Evolutionary conservation across 2,113 vertebrate species (phyloP).

Genomic region (Tychaedon coryphoeus): DNA sequence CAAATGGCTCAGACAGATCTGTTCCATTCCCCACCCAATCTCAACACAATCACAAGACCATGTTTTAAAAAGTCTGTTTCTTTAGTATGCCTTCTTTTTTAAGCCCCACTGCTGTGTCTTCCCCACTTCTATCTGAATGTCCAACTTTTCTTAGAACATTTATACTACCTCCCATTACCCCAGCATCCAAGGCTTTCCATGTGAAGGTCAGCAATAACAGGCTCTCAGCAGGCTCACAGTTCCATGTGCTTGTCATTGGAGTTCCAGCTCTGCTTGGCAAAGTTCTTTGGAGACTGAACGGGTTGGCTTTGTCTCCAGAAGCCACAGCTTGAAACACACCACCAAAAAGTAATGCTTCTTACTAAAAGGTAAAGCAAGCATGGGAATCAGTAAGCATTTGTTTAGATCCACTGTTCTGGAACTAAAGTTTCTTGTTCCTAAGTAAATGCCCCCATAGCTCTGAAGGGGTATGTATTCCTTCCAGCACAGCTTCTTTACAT

Average conservation of each 20-base stretch:
- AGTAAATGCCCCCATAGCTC: background rate
- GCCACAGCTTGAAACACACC: background rate
- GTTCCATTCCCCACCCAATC: background rate
- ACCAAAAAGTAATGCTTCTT: background rate
- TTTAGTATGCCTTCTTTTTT: background rate
- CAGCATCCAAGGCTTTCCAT: background rate
- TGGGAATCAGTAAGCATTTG: background rate
- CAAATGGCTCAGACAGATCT: background rate
- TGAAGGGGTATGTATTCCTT: background rate
- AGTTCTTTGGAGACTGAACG: background rate
- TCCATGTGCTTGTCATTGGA: fast-evolving
- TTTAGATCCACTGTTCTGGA: background rate
- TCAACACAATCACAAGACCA: background rate
- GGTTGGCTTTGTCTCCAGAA: background rate
- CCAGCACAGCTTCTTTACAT: background rate
- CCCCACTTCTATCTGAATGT: background rate
- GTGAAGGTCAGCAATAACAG: background rate
- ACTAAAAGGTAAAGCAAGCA: background rate
- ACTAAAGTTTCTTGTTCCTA: background rate
- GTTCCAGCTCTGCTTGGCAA: background rate
- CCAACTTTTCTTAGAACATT: background rate
- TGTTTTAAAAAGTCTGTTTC: background rate
- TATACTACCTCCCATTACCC: background rate
- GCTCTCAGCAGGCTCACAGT: background rate
- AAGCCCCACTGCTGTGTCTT: background rate